Evolutionary conservation across 2,113 vertebrate species (phyloP).

Genomic region (Burhinus oedicnemus): DNA sequence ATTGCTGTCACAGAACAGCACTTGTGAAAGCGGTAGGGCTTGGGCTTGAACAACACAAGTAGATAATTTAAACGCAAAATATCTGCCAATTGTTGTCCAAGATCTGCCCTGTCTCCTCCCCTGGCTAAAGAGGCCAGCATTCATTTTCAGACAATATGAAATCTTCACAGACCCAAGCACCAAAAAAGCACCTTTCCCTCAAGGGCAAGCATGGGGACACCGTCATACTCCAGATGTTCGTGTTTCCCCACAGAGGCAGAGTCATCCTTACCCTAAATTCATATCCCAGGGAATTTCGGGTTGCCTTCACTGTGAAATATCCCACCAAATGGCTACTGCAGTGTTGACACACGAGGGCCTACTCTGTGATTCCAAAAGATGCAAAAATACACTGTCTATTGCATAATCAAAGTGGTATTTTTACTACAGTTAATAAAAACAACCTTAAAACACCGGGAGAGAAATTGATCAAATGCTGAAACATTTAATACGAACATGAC

Average conservation of each 20-base stretch:
- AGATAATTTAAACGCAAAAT: neutral
- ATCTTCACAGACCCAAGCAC: fast-evolving
- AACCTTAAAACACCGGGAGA: neutral
- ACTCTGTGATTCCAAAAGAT: neutral
- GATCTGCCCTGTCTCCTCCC: neutral
- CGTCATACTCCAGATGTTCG: fast-evolving
- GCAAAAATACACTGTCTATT: neutral
- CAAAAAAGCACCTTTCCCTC: no score
- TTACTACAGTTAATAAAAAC: neutral
- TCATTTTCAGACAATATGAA: neutral
- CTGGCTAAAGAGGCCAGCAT: fast-evolving
- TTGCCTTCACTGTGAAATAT: neutral
- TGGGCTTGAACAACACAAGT: no score
- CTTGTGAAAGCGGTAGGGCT: neutral
- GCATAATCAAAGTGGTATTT: neutral
- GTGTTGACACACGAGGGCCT: fast-evolving
- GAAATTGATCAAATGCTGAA: neutral
- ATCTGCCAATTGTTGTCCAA: neutral
- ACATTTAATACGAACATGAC: fast-evolving
- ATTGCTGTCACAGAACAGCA: neutral
- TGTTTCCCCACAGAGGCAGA: neutral
- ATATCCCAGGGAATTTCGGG: fast-evolving
- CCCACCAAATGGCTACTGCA: neutral
- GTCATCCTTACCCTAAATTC: neutral
- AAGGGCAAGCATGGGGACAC: neutral